Conservation (phyloP, 1,140 invertebrate genomes). For the Drosophila navojoa region DNA sequence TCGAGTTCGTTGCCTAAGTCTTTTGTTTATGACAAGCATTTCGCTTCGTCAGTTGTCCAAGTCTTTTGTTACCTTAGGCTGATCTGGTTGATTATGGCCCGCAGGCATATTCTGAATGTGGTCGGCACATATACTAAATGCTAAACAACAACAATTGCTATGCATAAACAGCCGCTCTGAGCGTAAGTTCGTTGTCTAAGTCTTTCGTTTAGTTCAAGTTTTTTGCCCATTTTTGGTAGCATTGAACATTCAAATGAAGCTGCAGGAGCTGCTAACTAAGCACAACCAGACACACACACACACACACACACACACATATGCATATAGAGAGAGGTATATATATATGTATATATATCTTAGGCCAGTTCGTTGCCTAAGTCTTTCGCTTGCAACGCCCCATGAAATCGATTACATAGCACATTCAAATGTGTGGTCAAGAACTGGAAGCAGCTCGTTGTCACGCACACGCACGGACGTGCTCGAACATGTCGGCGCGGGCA, state of each 20-base stretch:
- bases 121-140: background rate
- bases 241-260: background rate
- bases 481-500: background rate
- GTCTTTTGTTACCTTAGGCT: conserved; percentile 25
- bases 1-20: conserved; percentile 77
- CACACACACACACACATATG: background rate
- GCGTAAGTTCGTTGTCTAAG: conserved; percentile 24
- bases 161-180: background rate
- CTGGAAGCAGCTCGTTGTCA: background rate
- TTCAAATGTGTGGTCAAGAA: conserved; percentile 1
- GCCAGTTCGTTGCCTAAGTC: conserved; percentile 26
- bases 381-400: background rate
- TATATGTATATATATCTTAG: background rate
- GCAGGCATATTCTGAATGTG: too few species aligned
- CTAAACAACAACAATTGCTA: background rate
- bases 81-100: conserved; percentile 53
- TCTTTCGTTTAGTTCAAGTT: conserved; percentile 10
- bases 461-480: background rate
- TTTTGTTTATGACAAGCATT: conserved; percentile 55
- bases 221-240: background rate
- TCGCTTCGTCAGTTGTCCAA: conserved; percentile 1
- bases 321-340: too few species aligned
- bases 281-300: background rate
- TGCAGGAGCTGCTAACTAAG: background rate
- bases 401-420: background rate